These are phyloP conservation scores for Drosophila sp. DNA, from an alignment of 1,140 invertebrate genomes.

Conservation along the genomic window DNA sequence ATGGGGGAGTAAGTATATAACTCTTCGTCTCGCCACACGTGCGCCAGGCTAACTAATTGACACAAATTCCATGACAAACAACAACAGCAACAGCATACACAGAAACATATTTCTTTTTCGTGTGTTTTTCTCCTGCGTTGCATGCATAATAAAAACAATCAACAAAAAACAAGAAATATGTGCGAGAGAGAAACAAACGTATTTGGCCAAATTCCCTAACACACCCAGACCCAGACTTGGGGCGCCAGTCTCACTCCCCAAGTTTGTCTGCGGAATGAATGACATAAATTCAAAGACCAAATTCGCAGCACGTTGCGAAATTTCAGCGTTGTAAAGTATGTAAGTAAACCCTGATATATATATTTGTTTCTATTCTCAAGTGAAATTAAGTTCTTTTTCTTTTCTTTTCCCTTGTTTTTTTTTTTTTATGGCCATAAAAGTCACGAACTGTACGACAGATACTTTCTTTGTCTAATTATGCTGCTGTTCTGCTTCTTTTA, in stretches of 20 bases:
- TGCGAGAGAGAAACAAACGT: constrained; percentile 42
- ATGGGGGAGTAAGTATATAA: constrained; percentile 17
- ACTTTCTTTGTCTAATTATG: constrained; percentile 78
- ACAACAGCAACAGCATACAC: background rate
- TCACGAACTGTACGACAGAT: constrained; percentile 56
- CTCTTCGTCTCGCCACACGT: constrained; percentile 41
- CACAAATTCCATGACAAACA: constrained; percentile 76
- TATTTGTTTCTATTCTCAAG: constrained; percentile 16
- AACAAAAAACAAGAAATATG: constrained; percentile 40
- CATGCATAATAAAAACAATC: constrained; percentile 25
- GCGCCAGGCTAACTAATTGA: constrained; percentile 70
- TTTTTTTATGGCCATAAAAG: constrained; percentile 57
- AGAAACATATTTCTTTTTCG: background rate
- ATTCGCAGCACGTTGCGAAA: constrained; percentile 62
- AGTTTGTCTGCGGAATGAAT: constrained; percentile 50
- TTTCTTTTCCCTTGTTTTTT: background rate
- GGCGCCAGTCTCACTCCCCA: constrained; percentile 38
- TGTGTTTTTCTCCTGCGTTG: constrained; percentile 4
- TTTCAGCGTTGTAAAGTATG: constrained; percentile 10
- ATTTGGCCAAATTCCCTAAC: constrained; percentile 66
- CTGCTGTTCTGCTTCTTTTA: constrained; percentile 65
- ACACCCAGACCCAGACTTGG: constrained; percentile 44
- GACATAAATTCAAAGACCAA: constrained; percentile 75
- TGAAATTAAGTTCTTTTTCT: background rate
- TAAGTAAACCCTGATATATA: constrained; percentile 29